Conservation (phyloP, 2,888 invertebrate species). For the Didymodactylos carnosus region DNA sequence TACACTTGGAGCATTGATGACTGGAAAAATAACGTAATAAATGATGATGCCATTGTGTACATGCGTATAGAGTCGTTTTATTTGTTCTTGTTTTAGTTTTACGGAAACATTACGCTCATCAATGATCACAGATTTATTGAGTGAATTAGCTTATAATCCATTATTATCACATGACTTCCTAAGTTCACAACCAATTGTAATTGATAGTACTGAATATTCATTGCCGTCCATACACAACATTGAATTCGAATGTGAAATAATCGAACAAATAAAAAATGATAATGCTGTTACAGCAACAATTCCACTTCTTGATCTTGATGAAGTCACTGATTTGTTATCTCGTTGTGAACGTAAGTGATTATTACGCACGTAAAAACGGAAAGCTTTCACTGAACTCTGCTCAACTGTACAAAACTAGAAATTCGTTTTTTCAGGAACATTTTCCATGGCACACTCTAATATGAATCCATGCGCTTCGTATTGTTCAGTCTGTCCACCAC, state of each 20-base stretch:
- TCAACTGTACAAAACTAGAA: too few relatives aligned
- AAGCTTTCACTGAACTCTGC: background rate
- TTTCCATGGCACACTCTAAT: background rate
- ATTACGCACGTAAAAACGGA: background rate
- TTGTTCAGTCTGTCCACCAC: background rate
- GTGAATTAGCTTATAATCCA: background rate
- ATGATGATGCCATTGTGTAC: too few relatives aligned
- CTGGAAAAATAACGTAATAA: background rate
- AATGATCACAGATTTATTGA: background rate
- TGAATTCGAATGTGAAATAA: background rate
- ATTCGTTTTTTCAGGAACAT: background rate
- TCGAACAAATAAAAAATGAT: background rate
- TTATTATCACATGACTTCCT: background rate
- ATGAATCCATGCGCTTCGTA: background rate
- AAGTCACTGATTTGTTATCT: background rate
- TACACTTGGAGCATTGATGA: background rate
- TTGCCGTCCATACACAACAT: background rate
- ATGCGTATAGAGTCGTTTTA: too few relatives aligned
- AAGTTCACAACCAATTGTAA: background rate
- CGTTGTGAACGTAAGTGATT: background rate
- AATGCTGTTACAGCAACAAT: background rate
- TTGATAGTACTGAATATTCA: background rate
- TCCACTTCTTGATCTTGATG: background rate
- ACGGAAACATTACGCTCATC: background rate
- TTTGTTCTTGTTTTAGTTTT: too few relatives aligned